Percentiles rank a stretch among this genome's conserved stretches.
phyloP scores from a whole-genome alignment of 1,140 invertebrate genomes.

The Fopius arisanus region DNA sequence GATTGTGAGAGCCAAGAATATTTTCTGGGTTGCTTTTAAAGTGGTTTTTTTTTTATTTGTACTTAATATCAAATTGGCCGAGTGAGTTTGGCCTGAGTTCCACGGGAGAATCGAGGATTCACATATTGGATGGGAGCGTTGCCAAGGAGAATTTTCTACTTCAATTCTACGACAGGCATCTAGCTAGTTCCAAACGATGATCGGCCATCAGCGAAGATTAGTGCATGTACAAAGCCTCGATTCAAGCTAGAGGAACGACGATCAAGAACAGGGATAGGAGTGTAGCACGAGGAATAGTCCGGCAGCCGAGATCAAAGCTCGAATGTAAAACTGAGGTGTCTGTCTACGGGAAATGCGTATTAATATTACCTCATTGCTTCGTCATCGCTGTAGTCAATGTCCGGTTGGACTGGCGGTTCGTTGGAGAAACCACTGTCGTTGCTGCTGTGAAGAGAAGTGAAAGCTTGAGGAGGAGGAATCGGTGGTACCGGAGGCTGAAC shows the following conservation, averaged over 20 bases:
- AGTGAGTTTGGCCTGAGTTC: constrained; percentile 12
- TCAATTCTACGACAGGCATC: background rate
- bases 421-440: constrained; percentile 93
- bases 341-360: constrained; percentile 37
- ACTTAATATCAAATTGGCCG: constrained; percentile 32
- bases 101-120: constrained; percentile 21
- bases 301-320: constrained; percentile 24
- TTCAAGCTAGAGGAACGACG: background rate
- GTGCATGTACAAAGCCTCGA: constrained; percentile 37
- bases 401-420: constrained; percentile 85
- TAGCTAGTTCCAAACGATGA: constrained; percentile 9
- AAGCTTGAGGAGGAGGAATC: constrained; percentile 63
- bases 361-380: constrained; percentile 85
- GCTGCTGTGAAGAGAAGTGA: constrained; percentile 84
- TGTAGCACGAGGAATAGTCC: background rate
- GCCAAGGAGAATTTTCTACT: constrained; percentile 20
- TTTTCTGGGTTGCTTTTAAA: background rate
- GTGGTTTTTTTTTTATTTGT: background rate
- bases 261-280: constrained; percentile 4
- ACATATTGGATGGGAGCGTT: constrained; percentile 24
- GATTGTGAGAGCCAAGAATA: background rate
- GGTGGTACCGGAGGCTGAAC: constrained; percentile 63
- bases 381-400: constrained; percentile 90
- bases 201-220: constrained; percentile 31
- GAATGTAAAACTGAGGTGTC: background rate